phyloP scores from a whole-genome alignment of 2,113 vertebrate genomes.

The Poeciliopsis retropinna region DNA sequence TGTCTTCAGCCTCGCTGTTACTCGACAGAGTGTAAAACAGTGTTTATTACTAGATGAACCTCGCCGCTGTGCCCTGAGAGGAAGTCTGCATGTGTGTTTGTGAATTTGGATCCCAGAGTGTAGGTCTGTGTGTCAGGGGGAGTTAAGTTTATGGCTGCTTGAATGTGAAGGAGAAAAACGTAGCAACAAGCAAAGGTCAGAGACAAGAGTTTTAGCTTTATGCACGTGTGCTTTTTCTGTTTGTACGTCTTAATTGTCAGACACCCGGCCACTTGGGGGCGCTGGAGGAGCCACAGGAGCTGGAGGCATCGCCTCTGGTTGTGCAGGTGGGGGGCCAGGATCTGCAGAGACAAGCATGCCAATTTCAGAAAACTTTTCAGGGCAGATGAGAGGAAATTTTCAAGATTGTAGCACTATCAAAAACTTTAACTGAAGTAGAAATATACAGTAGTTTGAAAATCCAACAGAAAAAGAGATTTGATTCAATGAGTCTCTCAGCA shows the following conservation, averaged over 20 bases:
- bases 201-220: slow-evolving; percentile 37
- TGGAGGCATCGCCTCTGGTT: slow-evolving; percentile 85
- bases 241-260: slow-evolving; percentile 69
- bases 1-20: slow-evolving; percentile 46
- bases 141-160: slow-evolving; percentile 24
- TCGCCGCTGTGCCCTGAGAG: slow-evolving; percentile 71
- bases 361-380: slow-evolving; percentile 17
- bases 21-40: slow-evolving; percentile 64
- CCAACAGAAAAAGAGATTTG: too few relatives aligned
- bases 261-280: slow-evolving; percentile 75
- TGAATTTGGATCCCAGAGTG: slow-evolving; percentile 48
- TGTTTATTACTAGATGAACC: slow-evolving; percentile 68
- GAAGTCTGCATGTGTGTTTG: slow-evolving; percentile 50
- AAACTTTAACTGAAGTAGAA: too few relatives aligned
- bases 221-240: slow-evolving; percentile 30
- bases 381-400: background rate
- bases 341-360: slow-evolving; percentile 19
- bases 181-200: slow-evolving; percentile 64
- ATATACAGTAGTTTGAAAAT: too few relatives aligned
- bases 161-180: slow-evolving; percentile 22
- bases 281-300: slow-evolving; percentile 81
- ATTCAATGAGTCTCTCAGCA: too few relatives aligned
- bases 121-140: slow-evolving; percentile 35
- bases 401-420: too few relatives aligned
- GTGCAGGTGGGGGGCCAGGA: slow-evolving; percentile 75